phyloP scores from a whole-genome alignment of 2,113 vertebrate genomes.

The Benthochromis sp. region DNA sequence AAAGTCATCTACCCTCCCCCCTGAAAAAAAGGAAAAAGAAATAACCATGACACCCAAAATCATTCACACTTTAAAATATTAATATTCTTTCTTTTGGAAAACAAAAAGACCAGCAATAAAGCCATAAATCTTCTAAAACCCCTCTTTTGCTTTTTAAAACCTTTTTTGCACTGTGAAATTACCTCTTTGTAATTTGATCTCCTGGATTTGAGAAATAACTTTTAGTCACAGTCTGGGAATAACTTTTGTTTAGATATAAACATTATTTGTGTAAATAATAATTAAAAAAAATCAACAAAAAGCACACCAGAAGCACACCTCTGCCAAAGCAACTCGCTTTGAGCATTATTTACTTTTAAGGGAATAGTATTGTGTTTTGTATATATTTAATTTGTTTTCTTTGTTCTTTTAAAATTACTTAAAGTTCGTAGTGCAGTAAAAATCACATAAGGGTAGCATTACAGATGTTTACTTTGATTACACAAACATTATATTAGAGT shows the following conservation, averaged over 20 bases:
- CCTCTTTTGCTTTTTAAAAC: neutral
- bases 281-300: fast-evolving
- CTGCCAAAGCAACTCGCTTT: neutral
- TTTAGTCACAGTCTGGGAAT: neutral
- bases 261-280: neutral
- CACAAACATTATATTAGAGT: neutral
- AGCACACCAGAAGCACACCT: neutral
- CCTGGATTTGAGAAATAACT: neutral
- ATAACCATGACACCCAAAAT: neutral
- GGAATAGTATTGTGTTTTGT: neutral
- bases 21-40: neutral
- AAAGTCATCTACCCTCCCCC: neutral
- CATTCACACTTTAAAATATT: neutral
- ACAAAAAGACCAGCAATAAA: neutral
- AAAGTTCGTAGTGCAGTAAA: neutral
- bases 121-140: neutral
- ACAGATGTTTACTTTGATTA: neutral
- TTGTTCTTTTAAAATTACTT: neutral
- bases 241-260: neutral
- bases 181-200: neutral
- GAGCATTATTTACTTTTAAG: neutral
- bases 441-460: neutral
- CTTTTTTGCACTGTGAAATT: neutral
- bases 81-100: neutral
- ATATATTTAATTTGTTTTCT: neutral